phyloP scores from a whole-genome alignment of 2,888 invertebrate species.

The Monochamus alternatus region DNA sequence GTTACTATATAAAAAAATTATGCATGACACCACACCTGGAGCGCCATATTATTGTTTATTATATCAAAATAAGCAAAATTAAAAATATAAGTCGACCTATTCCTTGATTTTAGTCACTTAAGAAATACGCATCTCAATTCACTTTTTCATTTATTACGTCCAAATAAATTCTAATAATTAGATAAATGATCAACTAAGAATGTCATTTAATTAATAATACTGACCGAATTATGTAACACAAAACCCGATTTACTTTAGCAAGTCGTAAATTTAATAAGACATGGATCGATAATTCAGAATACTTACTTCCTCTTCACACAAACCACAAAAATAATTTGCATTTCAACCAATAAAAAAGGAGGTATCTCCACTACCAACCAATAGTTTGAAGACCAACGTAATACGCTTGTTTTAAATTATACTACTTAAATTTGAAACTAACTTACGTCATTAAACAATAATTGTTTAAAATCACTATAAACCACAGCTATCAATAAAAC shows the following conservation, averaged over 20 bases:
- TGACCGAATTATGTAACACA: background rate
- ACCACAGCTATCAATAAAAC: conserved; percentile 1
- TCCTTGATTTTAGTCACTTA: too few relatives aligned
- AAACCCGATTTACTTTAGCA: background rate
- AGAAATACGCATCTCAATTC: too few relatives aligned
- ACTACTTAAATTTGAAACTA: conserved; percentile 4
- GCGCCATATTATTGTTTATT: too few relatives aligned
- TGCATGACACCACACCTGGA: too few relatives aligned
- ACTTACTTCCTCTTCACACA: conserved; percentile 5
- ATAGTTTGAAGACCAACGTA: background rate
- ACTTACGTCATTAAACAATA: conserved; percentile 14
- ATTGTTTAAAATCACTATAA: background rate
- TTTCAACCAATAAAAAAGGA: background rate
- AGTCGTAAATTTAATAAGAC: background rate
- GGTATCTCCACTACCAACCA: background rate
- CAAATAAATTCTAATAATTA: too few relatives aligned
- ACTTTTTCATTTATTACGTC: too few relatives aligned
- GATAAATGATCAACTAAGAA: too few relatives aligned
- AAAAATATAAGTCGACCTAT: too few relatives aligned
- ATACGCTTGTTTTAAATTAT: background rate
- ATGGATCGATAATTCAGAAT: background rate
- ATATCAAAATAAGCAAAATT: too few relatives aligned
- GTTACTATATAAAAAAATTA: too few relatives aligned
- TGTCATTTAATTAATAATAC: too few relatives aligned
- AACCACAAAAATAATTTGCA: conserved; percentile 18